Evolutionary conservation across 2,888 invertebrate genomes (phyloP), one percentile per base, ranked within the genome.

Genomic region (Drosophila pegasa): DNA sequence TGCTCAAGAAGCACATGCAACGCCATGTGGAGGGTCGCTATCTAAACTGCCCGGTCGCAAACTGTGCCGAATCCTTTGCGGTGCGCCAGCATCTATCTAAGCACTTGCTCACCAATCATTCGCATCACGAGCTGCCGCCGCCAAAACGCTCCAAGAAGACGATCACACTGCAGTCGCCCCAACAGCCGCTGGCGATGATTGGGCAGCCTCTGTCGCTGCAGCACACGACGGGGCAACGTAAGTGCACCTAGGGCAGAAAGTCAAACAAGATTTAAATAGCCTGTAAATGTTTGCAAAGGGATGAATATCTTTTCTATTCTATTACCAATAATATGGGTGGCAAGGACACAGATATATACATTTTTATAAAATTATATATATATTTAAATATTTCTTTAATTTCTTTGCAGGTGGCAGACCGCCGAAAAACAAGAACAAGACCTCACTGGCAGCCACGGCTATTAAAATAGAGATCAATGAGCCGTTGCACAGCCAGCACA

Each of bases 21-120:
- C 90, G 92, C 45, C 92, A 92, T 85, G 91, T 92, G 66, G 92
- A 92, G 87, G 92, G 92, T 47, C 91, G 92, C 72, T 92, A 92
- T 68, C 84, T 92, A 63, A 91, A 90, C 72, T 92, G 92, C 72
- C 92, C 92, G 75, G 91, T 92, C 78, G 86, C 90, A 70, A 92
- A 91, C 81, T 92, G 92, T 74, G 90, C 89, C 71, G 92, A 92
- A 85, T 91, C 92, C 35, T 92, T 92, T 80, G 91, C 92, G 25
- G 91, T 92, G 60, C 92, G 92, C 70, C 92, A 92, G 85, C 92
- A 92, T 88, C 89, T 92, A 71, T 91, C 91, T 54, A 92, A 92
- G 85, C 92, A 92, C 78, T 89, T 92, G 88, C 88, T 92, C 80
- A 91, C 91, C 73, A 91, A 90, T 78, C 92, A 92, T 86, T 90